Conservation (phyloP, 2,113 vertebrate genomes). For the Coracopsis vasa region DNA sequence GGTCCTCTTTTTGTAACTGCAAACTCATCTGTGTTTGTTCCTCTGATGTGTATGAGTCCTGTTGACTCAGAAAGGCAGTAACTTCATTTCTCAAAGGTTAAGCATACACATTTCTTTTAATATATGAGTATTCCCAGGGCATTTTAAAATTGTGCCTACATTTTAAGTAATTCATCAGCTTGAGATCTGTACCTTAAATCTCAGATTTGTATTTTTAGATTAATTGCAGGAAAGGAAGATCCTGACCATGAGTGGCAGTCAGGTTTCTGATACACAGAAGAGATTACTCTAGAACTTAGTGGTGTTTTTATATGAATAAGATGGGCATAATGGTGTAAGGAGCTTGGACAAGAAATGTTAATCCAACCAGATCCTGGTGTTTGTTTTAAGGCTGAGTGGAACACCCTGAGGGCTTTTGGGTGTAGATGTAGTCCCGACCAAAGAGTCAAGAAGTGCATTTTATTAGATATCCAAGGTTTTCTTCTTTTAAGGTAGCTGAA, state of each 20-base stretch:
- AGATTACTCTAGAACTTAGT: not conserved
- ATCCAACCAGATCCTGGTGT: not conserved
- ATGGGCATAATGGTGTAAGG: not conserved
- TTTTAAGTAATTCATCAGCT: not conserved
- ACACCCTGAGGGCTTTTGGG: not conserved
- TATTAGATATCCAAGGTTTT: not conserved
- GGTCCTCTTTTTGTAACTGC: not conserved
- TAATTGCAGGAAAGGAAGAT: not conserved
- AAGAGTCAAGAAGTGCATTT: not conserved
- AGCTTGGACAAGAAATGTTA: not conserved
- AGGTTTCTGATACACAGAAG: not conserved
- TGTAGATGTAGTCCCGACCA: not conserved
- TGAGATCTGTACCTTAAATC: not conserved
- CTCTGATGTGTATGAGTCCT: not conserved
- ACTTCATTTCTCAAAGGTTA: not conserved
- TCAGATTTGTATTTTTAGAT: constrained; percentile 6
- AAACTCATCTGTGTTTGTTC: not conserved
- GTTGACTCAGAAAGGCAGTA: not conserved
- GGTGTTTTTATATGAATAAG: not conserved
- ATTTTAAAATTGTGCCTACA: not conserved
- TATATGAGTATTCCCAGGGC: not conserved
- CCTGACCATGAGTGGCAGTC: not conserved
- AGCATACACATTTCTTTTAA: not conserved
- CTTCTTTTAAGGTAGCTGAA: not conserved
- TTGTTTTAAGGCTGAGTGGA: not conserved